A percentile compares a stretch with the other conserved stretches of the same genome.
Evolutionary conservation across 1,140 invertebrate genomes (phyloP).

Genomic region (Zaprionus tsacasi): DNA sequence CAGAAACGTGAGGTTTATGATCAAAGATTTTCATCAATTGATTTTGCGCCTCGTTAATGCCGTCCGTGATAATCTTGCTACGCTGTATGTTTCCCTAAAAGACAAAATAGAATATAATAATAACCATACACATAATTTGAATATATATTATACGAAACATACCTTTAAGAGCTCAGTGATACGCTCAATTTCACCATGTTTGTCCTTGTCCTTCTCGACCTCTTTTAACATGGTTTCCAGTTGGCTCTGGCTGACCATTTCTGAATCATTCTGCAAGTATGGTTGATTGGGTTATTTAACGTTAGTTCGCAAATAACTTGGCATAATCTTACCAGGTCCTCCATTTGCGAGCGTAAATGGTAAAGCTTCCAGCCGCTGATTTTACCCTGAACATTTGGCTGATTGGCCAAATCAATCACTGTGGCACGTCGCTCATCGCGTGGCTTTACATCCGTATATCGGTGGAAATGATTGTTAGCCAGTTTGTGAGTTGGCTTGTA

Average conservation of each 20-base stretch:
- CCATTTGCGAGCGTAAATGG: constrained; percentile 96
- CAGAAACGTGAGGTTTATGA: constrained; percentile 93
- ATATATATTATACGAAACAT: constrained; percentile 13
- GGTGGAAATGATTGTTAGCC: constrained; percentile 92
- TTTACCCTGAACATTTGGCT: constrained; percentile 93
- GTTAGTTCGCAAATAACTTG: background rate
- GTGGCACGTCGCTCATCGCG: constrained; percentile 93
- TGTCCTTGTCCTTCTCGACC: constrained; percentile 88
- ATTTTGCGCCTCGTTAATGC: constrained; percentile 93
- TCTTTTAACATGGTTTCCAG: constrained; percentile 87
- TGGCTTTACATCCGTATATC: constrained; percentile 94
- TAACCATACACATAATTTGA: background rate
- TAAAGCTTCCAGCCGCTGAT: constrained; percentile 98
- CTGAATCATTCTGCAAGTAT: constrained; percentile 65
- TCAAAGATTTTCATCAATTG: constrained; percentile 96
- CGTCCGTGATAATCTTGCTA: constrained; percentile 96
- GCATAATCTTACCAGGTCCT: constrained; percentile 90
- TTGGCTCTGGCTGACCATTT: constrained; percentile 86
- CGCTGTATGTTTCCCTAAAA: constrained; percentile 95
- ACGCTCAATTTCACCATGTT: constrained; percentile 88
- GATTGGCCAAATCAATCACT: constrained; percentile 94
- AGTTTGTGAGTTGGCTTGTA: constrained; percentile 86
- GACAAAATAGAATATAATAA: background rate
- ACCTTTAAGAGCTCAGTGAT: constrained; percentile 92
- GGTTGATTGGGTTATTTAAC: constrained; percentile 1